Conservation (phyloP, 2,113 vertebrate species). For the Dromiciops gliroides region DNA sequence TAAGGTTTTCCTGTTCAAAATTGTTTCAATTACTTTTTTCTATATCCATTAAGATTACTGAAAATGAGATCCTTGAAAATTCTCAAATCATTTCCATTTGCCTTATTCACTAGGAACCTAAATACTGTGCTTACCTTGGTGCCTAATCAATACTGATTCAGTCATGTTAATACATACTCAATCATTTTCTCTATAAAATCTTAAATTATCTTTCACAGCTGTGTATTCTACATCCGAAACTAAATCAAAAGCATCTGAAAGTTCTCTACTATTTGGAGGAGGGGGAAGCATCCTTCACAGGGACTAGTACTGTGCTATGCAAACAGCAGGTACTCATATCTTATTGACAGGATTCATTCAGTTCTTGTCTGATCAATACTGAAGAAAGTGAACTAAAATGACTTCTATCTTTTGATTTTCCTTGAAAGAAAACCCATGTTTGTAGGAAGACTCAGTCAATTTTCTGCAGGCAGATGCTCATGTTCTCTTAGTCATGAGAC, state of each 20-base stretch:
- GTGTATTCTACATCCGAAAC: not conserved
- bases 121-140: not conserved
- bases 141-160: not conserved
- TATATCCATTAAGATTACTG: not conserved
- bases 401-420: not conserved
- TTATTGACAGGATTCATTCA: not conserved
- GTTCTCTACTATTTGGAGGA: not conserved
- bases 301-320: not conserved
- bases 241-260: not conserved
- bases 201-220: not conserved
- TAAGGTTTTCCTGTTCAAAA: conserved; percentile 11
- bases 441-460: not conserved
- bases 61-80: not conserved
- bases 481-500: not conserved
- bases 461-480: not conserved
- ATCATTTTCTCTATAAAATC: conserved; percentile 23
- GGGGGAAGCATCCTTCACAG: not conserved
- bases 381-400: not conserved
- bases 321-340: not conserved
- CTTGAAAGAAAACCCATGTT: not conserved
- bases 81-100: not conserved
- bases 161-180: not conserved
- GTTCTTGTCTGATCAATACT: not conserved
- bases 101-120: not conserved
- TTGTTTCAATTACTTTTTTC: not conserved